A percentile compares a stretch with the other conserved stretches of the same genome.
These are phyloP conservation scores for Acomys russatus DNA, from an alignment of 2,797 vertebrate genomes.

Conservation along the genomic window DNA sequence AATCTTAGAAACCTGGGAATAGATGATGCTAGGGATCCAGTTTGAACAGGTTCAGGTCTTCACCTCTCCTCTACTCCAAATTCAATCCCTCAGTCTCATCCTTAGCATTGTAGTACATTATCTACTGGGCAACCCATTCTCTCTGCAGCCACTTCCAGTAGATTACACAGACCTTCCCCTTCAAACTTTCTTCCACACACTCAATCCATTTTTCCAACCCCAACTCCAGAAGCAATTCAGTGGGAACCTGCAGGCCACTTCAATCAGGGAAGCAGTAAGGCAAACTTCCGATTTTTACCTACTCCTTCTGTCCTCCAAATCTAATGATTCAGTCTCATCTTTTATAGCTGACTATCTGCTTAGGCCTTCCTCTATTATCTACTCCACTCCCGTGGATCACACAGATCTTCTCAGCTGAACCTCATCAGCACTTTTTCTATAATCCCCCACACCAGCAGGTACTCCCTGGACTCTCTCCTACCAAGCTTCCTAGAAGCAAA, in stretches of 20 bases:
- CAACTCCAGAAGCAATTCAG: not conserved
- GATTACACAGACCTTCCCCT: not conserved
- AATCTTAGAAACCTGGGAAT: conserved; percentile 72
- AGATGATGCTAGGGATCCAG: not conserved
- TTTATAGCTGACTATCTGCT: not conserved
- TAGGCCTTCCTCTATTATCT: not conserved
- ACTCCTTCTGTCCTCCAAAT: too few relatives aligned
- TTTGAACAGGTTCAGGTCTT: not conserved
- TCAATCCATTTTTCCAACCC: not conserved
- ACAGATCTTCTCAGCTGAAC: not conserved
- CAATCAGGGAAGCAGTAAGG: not conserved
- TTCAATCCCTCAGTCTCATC: too few relatives aligned
- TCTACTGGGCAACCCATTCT: not conserved
- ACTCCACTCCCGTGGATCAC: not conserved
- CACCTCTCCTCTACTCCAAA: not conserved
- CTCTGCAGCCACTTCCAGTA: not conserved
- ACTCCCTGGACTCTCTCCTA: not conserved
- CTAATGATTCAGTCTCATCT: not conserved
- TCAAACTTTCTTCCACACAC: not conserved
- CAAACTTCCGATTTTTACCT: not conserved
- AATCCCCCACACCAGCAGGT: not conserved
- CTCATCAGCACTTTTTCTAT: not conserved
- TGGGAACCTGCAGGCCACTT: not conserved
- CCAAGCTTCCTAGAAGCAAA: too few relatives aligned
- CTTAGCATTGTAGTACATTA: too few relatives aligned